Evolutionary conservation across 2,888 invertebrate genomes (phyloP), one percentile per base, ranked within the genome.

Genomic region (Chalcis sispes): DNA sequence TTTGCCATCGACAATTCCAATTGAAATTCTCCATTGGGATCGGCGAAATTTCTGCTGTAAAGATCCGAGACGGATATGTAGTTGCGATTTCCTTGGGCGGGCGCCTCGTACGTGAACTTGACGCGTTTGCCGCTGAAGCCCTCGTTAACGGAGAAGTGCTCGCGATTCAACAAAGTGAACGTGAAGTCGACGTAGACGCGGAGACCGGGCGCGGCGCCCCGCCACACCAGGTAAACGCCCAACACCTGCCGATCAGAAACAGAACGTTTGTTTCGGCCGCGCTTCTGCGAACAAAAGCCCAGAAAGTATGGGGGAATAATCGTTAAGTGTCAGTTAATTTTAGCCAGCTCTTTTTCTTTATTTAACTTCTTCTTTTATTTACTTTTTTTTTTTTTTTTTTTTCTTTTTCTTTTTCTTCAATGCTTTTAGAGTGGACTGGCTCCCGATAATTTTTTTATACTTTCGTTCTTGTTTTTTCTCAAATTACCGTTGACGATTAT

Each of bases 101-200:
- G 93, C 62, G 93, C 92, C 54, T 93, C 93, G 81, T 92, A 91
- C 77, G 91, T 93, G 87, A 93, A 93, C 81, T 90, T 91, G 80
- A 93, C 94, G 84, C 93, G 93, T 85, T 94, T 94, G 75, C 95
- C 95, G 67, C 93, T 93, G 89, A 94, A 95, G 25, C 93, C 92
- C 87, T 95, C 95, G 89, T 95, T 95, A 83, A 93, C 93, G 77
- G 94, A 94, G 89, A 95, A 95, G 89, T 95, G 95, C 83, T 95
- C 95, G 58, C 94, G 92, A 85, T 95, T 95, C 77, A 95, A 91
- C 62, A 95, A 91, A 5, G 95, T 95, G 88, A 95, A 95, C 64
- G 94, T 93, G 88, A 94, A 95, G 89, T 95, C 95, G 79, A 95
- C 93, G 86, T 93, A 94, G 72, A 94, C 94, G 67, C 93, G 91